Percentiles rank a stretch among this genome's conserved stretches.
Evolutionary conservation across 37 sponge, comb jelly and placozoan genomes (phyloP).

Genomic region (Cladorhizidae sp.): DNA sequence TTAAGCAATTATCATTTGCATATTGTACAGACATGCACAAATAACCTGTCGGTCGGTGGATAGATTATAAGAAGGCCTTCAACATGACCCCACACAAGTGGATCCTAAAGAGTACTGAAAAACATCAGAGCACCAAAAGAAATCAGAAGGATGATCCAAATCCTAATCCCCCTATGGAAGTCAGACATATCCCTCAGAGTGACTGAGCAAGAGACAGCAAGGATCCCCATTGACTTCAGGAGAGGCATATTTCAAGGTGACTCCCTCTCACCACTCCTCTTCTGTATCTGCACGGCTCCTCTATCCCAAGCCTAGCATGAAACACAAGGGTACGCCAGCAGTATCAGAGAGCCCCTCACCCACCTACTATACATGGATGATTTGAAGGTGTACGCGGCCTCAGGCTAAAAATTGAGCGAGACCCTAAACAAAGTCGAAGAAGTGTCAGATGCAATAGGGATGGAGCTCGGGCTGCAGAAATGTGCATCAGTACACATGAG

Average conservation of each 20-base stretch:
- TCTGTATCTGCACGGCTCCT: not conserved
- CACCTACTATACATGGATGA: conserved; percentile 9
- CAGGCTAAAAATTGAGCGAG: not conserved
- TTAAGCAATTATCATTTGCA: too few species aligned
- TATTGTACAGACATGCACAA: too few species aligned
- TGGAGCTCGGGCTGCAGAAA: conserved; percentile 33
- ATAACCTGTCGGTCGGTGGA: too few species aligned
- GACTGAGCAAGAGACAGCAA: not conserved
- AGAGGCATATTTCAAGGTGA: conserved; percentile 48
- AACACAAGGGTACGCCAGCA: not conserved
- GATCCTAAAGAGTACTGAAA: not conserved
- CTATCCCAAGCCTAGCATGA: not conserved
- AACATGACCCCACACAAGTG: too few species aligned
- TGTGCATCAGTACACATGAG: conserved; percentile 28
- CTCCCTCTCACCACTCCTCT: conserved; percentile 41
- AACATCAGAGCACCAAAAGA: not conserved
- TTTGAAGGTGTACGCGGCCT: not conserved
- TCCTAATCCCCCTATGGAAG: not conserved
- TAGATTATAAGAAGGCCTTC: too few species aligned
- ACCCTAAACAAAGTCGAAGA: conserved; percentile 1
- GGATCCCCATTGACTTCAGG: not conserved
- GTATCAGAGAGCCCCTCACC: not conserved
- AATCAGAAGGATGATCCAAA: not conserved
- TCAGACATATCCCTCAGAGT: not conserved
- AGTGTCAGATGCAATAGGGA: conserved; percentile 19